Evolutionary conservation across 2,888 invertebrate species (phyloP), one percentile per base, ranked within the genome.

Genomic region (Leucoptera coffeella): DNA sequence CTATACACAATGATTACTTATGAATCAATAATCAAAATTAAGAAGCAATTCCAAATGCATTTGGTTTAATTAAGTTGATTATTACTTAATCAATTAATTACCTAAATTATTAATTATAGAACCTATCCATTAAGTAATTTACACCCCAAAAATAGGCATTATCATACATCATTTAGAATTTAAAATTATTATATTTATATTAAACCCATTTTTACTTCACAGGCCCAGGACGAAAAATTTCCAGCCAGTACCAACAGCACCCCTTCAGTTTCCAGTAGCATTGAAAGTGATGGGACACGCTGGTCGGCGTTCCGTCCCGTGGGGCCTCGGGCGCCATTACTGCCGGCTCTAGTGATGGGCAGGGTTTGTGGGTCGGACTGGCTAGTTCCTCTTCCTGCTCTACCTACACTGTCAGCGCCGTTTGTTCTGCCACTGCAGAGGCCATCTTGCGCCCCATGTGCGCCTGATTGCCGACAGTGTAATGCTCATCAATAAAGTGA

Each of bases 231-330:
- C 30, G 62, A 62, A 20, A 67, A 60, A 32, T 12, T 25, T 6
- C 35, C 45, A 6, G 41, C 48, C n/a, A 38, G 42, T 14, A 40
- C 43, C 12, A 59, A 49, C 32, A 61, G 64, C 9, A 40, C 22
- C 13, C 12, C 54, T 9, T 53, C 60, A 2, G 59, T 61, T 1
- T 54, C 64, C 2, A 64, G 64, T 38, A 62, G 62, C 38, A 46
- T 59, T 1, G 59, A 55, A 34, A 64, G 60, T 32, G 39, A 44
- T 1, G 55, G 54, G 31, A 41, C 59, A 1, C 42, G 65, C 20
- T 69, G 69, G 61, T 72, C 72, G 0, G 72, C 72, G 0, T 72
- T 72, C 38, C 47, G 69, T 4, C 72, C 71, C 0, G 72, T 72
- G 2, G 67, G 69, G 0, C 67, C 61, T 0, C 48, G 67, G 1